A percentile compares a stretch with the other conserved stretches of the same genome.
These are phyloP conservation scores for Gymnorhina tibicen DNA, from an alignment of 2,113 vertebrate species.

Conservation along the genomic window DNA sequence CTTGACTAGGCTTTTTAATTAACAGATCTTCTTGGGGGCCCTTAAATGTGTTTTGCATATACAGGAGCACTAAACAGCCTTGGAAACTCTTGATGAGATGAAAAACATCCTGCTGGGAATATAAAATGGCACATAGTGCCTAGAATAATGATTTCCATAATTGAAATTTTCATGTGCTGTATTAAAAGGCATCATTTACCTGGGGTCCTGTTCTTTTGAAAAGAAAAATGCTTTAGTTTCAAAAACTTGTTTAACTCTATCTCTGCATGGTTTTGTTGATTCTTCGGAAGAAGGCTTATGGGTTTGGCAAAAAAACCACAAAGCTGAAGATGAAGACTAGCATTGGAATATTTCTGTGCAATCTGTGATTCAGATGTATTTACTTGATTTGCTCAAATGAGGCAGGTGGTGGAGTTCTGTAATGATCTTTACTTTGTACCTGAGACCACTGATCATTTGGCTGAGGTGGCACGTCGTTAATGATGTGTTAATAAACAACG, in stretches of 20 bases:
- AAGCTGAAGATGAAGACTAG: not conserved
- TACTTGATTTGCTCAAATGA: not conserved
- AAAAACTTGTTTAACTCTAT: not conserved
- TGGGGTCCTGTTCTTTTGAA: not conserved
- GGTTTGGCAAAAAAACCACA: not conserved
- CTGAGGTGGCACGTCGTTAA: constrained; percentile 9
- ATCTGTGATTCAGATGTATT: not conserved
- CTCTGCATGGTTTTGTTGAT: not conserved
- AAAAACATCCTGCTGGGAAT: constrained; percentile 63
- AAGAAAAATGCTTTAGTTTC: not conserved
- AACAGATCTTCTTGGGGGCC: constrained; percentile 49
- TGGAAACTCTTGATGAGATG: constrained; percentile 43
- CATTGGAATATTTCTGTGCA: not conserved
- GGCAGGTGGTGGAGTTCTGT: not conserved
- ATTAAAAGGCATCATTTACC: constrained; percentile 43
- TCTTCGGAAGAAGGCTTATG: not conserved
- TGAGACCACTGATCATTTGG: not conserved
- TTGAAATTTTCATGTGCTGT: constrained; percentile 45
- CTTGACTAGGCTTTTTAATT: constrained; percentile 75
- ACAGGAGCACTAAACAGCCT: constrained; percentile 43
- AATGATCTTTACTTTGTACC: not conserved
- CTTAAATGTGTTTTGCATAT: constrained; percentile 51
- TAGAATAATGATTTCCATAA: constrained; percentile 23
- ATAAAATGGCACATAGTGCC: constrained; percentile 40
- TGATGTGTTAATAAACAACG: not conserved